Evolutionary conservation across 1,140 invertebrate species (phyloP).

Genomic region (Vollenhovia emeryi): DNA sequence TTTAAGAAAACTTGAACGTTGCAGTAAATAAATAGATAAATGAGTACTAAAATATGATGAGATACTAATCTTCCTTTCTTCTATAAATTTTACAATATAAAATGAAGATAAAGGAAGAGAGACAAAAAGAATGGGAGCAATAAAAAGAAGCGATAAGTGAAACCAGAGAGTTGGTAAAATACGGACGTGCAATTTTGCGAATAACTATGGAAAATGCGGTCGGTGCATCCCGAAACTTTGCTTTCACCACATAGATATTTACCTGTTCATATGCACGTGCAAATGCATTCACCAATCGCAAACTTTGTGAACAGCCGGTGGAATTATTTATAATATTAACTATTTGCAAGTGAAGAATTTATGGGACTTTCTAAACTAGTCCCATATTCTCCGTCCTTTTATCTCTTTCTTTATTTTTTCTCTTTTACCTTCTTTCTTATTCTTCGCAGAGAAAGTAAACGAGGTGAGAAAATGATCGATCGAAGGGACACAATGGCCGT

Average conservation of each 20-base stretch:
- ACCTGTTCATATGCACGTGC: neutral
- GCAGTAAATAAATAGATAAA: neutral
- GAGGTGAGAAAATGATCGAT: conserved; percentile 33
- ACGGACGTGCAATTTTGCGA: neutral
- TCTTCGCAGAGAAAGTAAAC: conserved; percentile 11
- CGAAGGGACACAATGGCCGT: neutral
- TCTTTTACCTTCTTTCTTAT: neutral
- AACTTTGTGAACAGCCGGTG: neutral
- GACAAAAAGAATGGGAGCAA: neutral
- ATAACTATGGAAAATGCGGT: neutral
- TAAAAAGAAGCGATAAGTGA: neutral
- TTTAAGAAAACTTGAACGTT: neutral
- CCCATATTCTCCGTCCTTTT: neutral
- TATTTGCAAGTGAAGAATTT: neutral
- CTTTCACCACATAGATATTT: neutral
- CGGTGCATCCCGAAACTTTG: neutral
- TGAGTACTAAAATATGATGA: neutral
- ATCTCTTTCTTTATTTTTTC: neutral
- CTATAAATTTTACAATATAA: neutral
- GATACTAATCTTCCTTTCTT: neutral
- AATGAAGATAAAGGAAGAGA: neutral
- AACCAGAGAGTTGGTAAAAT: neutral
- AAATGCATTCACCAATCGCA: neutral
- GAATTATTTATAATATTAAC: conserved; percentile 16
- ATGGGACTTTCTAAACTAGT: neutral